phyloP scores from a whole-genome alignment of 2,113 vertebrate genomes.

The Procavia capensis region DNA sequence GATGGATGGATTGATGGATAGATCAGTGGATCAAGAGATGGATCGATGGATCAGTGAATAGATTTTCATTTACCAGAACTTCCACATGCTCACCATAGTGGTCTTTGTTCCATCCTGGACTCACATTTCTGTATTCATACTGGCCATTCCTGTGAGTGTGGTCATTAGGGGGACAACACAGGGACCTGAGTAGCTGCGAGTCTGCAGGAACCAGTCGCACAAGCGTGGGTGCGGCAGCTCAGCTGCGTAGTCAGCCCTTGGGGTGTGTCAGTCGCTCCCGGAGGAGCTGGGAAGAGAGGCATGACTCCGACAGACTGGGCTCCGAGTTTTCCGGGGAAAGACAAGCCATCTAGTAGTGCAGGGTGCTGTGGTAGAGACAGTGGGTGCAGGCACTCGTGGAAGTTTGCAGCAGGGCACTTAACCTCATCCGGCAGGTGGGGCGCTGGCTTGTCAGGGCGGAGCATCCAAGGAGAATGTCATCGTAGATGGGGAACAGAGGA shows the following conservation, averaged over 20 bases:
- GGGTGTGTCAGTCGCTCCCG: not conserved
- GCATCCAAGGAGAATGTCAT: not conserved
- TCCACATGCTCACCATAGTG: not conserved
- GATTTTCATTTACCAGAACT: not conserved
- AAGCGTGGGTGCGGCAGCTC: not conserved
- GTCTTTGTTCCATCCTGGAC: not conserved
- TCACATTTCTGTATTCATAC: not conserved
- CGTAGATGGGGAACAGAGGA: not conserved
- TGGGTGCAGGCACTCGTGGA: not conserved
- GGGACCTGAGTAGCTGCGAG: not conserved
- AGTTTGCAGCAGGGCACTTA: not conserved
- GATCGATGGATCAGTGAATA: too few relatives aligned
- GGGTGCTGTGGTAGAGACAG: not conserved
- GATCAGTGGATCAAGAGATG: too few relatives aligned
- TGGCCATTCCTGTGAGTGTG: not conserved
- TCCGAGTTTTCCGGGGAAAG: not conserved
- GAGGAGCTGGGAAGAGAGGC: not conserved
- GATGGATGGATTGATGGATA: too few relatives aligned
- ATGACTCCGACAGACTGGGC: not conserved
- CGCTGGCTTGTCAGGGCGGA: not conserved
- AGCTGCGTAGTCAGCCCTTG: not conserved
- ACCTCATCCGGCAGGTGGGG: not conserved
- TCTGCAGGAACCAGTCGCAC: not conserved
- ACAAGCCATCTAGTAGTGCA: not conserved
- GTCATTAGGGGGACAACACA: not conserved